Evolutionary conservation across 2,113 vertebrate genomes (phyloP), one percentile per base, ranked within the genome.

Genomic region (Grammomys dolichurus): DNA sequence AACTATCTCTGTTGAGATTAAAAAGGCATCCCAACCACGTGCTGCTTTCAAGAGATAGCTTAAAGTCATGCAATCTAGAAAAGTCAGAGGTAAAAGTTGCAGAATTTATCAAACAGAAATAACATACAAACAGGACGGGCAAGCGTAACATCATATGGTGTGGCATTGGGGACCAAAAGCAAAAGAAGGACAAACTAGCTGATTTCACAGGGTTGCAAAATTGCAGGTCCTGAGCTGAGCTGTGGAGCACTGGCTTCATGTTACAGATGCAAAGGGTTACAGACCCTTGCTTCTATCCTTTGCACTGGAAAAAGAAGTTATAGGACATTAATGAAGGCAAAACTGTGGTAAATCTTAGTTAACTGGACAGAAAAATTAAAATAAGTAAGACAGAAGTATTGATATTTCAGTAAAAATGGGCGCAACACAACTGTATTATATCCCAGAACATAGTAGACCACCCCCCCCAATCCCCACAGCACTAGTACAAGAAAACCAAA

Each of bases 11-110:
- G 28, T 60, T 86, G 92, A 51, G 54, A 73, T 78, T 63, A 46
- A 89, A 95, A 94, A 89, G 54, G 73, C 90, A 77, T 92, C 22
- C 46, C 84, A 58, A 48, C 13, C 65, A 13, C 46, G 10, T 26
- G 87, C 76, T 81, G 7, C 36, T 96, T 95, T 78, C 48, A 63
- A 90, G 73, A 89, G 58, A 86, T 46, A 94, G 46, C 89, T 90
- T 95, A 36, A 76, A 73, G 54, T 36, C 33, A 28, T 56, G 63
- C 31, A 46, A 86, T 48, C 40, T 89, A 60, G 73, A 60, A 93
- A 73, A 60, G 60, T 87, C 91, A 40, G 89, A 92, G 90, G 67
- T 77, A 81, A 87, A 77, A 65, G 10, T 26, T 51, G 51, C 72
- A 43, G 70, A 77, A 58, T 9, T 88, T 63, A 1, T 76, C 12